Base-by-base conservation (phyloP, 2,797 vertebrate genomes). In the Chelmon rostratus region DNA sequence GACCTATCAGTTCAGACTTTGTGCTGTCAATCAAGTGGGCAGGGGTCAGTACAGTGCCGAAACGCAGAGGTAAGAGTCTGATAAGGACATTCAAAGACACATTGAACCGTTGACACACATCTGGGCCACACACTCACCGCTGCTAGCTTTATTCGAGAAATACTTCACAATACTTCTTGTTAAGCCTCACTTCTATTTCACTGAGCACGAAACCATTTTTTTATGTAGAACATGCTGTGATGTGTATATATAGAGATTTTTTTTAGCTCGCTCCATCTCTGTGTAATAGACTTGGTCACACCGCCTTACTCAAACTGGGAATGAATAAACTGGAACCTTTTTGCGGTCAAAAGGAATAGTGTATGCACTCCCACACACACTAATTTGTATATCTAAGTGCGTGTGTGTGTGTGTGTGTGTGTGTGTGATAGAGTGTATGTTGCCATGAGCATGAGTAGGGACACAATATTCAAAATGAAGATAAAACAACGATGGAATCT, bases 1-100 rank as follows among this genome's bases (percentile, higher is more conserved):
- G 65, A 98, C 97, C 81, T 99, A 99, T 92, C 98, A 98, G 89
- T 99, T 99, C 87, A 93, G 98, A 67, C 96, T 99, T 47, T 98
- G 97, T 2, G 98, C 98, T 0, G 97, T 98, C 84, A 99, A 99
- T 92, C 97, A 97, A 93, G 98, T 99, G 90, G 98, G 98, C 37
- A 95, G 96, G 79, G 98, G 98, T 82, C 97, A 97, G 76, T 98
- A 98, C 96, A 99, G 98, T 71, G 2, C 90, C 0, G 97, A 99
- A 94, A 99, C 97, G 0, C 98, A 97, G 92, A 97, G 98, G 98
- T 99, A 93, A 83, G 90, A 56, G 35, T 8, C 5, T n/a, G 3
- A 23, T 16, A 16, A 19, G 3, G 18, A 25, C 8, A 54, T 23
- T 68, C 16, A 53, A 42, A 50, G 6, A 74, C 37, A 54, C 53